Conservation (phyloP, 2,888 invertebrate genomes). For the Troides aeacus region DNA sequence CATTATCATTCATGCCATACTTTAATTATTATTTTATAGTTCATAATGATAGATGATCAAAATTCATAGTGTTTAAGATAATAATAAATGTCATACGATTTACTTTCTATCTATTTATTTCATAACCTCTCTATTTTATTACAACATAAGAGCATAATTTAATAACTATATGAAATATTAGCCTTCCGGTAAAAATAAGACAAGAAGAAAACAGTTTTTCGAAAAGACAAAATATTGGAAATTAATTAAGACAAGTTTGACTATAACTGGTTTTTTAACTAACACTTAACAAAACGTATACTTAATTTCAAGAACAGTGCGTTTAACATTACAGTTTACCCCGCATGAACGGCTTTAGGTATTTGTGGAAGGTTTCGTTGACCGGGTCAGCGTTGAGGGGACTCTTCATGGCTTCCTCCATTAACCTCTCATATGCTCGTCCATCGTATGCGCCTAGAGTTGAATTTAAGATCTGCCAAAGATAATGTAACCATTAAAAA, state of each 20-base stretch:
- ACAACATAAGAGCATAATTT: too few relatives aligned
- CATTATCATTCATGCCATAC: background rate
- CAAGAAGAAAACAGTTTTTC: too few relatives aligned
- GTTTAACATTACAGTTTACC: conserved; percentile 80
- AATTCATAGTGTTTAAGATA: background rate
- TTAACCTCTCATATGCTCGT: conserved; percentile 89
- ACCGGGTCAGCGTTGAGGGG: conserved; percentile 90
- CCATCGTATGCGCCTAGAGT: conserved; percentile 91
- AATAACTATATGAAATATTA: too few relatives aligned
- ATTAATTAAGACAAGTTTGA: too few relatives aligned
- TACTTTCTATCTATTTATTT: background rate
- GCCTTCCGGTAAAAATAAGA: too few relatives aligned
- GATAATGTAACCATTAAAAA: too few relatives aligned
- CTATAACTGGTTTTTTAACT: too few relatives aligned
- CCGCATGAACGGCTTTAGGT: conserved; percentile 89
- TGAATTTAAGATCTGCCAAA: conserved; percentile 79
- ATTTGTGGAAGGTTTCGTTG: conserved; percentile 85
- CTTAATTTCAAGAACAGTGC: background rate
- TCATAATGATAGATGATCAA: background rate
- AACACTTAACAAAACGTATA: too few relatives aligned
- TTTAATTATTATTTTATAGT: background rate
- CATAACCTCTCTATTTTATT: background rate
- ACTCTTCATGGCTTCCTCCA: conserved; percentile 88
- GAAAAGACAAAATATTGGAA: too few relatives aligned
- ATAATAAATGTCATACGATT: background rate